These are phyloP conservation scores for Digitonthophagus gazella DNA, from an alignment of 2,888 invertebrate species.

Conservation along the genomic window DNA sequence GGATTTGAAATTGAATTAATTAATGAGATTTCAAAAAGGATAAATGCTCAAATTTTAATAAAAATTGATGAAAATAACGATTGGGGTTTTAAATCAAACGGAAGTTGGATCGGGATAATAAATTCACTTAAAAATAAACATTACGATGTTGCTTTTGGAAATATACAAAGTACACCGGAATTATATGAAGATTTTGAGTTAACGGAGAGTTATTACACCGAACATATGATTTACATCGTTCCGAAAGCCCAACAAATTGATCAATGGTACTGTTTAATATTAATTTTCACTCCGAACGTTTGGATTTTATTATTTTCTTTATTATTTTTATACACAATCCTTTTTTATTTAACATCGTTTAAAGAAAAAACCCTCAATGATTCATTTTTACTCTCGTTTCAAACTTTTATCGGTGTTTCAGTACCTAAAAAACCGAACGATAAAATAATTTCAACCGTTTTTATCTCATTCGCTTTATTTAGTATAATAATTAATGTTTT, in stretches of 20 bases:
- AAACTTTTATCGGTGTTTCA: constrained; percentile 53
- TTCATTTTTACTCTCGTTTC: constrained; percentile 32
- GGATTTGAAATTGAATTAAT: constrained; percentile 38
- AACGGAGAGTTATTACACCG: constrained; percentile 56
- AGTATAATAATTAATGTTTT: constrained; percentile 55
- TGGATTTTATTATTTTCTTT: too few species aligned
- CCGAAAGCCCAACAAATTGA: constrained; percentile 54
- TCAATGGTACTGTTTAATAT: constrained; percentile 55
- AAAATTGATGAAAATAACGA: constrained; percentile 47
- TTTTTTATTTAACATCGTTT: constrained; percentile 31
- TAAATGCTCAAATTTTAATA: constrained; percentile 37
- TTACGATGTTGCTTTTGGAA: constrained; percentile 58
- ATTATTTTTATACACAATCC: constrained; percentile 38
- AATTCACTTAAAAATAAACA: constrained; percentile 47
- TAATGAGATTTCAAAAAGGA: constrained; percentile 28
- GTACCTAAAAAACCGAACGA: constrained; percentile 55
- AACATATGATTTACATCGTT: constrained; percentile 60
- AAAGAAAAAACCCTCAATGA: constrained; percentile 27
- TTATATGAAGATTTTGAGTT: constrained; percentile 59
- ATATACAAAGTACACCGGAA: constrained; percentile 60
- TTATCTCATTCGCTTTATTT: constrained; percentile 55
- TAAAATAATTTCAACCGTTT: constrained; percentile 56
- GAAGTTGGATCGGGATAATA: constrained; percentile 57
- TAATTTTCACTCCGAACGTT: constrained; percentile 53
- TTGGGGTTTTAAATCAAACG: constrained; percentile 52